phyloP scores from a whole-genome alignment of 2,113 vertebrate species.

The Nothoprocta pentlandii region DNA sequence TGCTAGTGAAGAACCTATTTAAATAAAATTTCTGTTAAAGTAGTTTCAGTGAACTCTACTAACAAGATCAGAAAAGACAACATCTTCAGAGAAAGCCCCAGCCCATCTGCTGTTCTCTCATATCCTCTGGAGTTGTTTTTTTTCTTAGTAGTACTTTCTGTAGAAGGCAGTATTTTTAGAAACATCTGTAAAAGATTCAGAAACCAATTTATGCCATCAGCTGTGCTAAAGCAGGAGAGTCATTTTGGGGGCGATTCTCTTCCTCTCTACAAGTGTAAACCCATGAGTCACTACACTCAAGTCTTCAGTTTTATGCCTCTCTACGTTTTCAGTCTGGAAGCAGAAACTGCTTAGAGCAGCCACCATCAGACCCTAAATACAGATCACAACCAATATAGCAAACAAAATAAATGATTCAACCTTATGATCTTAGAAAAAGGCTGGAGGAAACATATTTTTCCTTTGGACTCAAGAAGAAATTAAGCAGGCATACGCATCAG shows the following conservation, averaged over 20 bases:
- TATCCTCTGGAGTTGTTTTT: not conserved
- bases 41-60: not conserved
- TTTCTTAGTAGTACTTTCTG: not conserved
- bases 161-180: not conserved
- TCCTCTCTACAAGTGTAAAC: not conserved
- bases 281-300: not conserved
- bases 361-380: constrained; percentile 48
- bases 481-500: not conserved
- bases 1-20: not conserved
- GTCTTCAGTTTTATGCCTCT: not conserved
- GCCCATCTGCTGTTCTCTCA: not conserved
- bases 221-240: not conserved
- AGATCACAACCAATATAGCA: not conserved
- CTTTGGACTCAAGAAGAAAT: not conserved
- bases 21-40: not conserved
- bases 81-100: not conserved
- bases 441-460: not conserved
- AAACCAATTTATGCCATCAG: not conserved
- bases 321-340: constrained; percentile 15
- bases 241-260: not conserved
- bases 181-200: not conserved
- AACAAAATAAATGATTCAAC: not conserved
- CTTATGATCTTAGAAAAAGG: not conserved
- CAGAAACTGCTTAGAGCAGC: constrained; percentile 10
- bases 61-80: not conserved